A percentile compares a stretch with the other conserved stretches of the same genome.
These are phyloP conservation scores for Chroicocephalus ridibundus DNA, from an alignment of 2,113 vertebrate genomes.

Conservation along the genomic window DNA sequence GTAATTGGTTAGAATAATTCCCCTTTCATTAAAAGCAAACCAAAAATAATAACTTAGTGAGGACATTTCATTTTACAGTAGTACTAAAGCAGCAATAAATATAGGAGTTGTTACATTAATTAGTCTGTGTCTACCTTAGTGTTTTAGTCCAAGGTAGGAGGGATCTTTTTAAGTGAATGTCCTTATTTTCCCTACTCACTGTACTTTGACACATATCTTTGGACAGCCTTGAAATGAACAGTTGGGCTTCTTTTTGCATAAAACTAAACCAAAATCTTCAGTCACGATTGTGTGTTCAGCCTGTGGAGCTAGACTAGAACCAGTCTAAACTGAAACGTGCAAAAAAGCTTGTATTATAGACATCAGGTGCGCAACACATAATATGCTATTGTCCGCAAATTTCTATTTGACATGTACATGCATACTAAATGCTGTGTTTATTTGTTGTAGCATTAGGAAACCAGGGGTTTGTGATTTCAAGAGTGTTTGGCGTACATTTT, in stretches of 20 bases:
- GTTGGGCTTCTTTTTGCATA: background rate
- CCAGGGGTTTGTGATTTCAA: background rate
- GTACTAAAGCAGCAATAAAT: background rate
- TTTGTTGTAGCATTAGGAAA: background rate
- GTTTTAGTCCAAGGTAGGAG: background rate
- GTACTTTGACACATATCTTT: background rate
- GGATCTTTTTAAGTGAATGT: background rate
- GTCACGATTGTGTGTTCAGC: background rate
- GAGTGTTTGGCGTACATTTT: background rate
- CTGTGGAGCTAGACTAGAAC: background rate
- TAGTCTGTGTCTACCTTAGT: background rate
- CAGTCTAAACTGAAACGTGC: background rate
- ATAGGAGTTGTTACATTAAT: background rate
- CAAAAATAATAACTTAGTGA: background rate
- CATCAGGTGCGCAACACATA: background rate
- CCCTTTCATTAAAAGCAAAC: background rate
- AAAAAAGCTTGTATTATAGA: rapidly evolving
- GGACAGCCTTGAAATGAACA: background rate
- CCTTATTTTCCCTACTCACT: background rate
- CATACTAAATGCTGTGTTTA: background rate
- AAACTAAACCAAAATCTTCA: background rate
- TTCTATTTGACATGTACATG: background rate
- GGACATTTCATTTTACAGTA: background rate
- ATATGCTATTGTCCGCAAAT: background rate
- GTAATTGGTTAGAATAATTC: background rate